Evolutionary conservation across 2,797 vertebrate genomes (phyloP).

Genomic region (Notoglanidium macrostoma): DNA sequence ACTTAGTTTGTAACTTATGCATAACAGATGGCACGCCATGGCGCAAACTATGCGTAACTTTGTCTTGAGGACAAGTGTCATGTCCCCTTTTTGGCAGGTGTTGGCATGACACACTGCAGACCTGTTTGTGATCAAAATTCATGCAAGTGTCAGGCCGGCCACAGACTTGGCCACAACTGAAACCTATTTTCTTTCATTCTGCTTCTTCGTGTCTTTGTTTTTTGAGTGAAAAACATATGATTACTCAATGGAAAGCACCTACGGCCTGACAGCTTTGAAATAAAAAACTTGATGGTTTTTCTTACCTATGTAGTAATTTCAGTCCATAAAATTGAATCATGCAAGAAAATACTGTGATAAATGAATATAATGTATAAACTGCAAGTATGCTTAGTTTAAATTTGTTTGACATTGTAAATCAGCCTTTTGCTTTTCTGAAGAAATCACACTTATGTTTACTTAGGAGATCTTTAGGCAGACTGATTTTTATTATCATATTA

Average conservation of each 20-base stretch:
- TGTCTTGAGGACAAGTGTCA: too few species aligned
- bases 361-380: too few species aligned
- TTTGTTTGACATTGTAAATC: background rate
- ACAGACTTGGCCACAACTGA: background rate
- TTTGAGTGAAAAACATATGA: background rate
- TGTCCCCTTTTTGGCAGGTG: too few species aligned
- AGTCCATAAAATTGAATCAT: background rate
- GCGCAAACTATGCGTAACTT: too few species aligned
- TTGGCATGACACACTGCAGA: too few species aligned
- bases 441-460: background rate
- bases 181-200: background rate
- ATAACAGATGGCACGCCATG: too few species aligned
- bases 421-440: background rate
- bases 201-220: conserved; percentile 24
- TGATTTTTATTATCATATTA: background rate
- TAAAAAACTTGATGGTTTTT: background rate
- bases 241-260: conserved; percentile 19
- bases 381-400: background rate
- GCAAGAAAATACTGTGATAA: background rate
- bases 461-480: background rate
- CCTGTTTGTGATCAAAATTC: too few species aligned
- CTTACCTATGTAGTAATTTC: background rate
- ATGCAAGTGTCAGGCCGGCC: too few species aligned
- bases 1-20: too few species aligned
- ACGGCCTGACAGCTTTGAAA: background rate